Evolutionary conservation across 2,113 vertebrate species (phyloP).

Genomic region (human (Homo sapiens)): GRCh38 chr16:85974001-85974500

Average conservation of each 20-base stretch:
- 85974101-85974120: background rate
- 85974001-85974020: no score
- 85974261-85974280: fast-evolving
- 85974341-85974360: background rate
- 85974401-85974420: background rate
- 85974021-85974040: background rate
- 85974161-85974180: background rate
- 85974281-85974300: no score
- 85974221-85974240: fast-evolving
- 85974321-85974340: background rate
- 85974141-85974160: background rate
- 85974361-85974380: background rate
- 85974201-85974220: fast-evolving
- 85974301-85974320: background rate
- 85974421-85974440: background rate
- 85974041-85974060: background rate
- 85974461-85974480: background rate
- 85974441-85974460: background rate
- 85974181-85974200: background rate
- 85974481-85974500: background rate
- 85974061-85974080: fast-evolving
- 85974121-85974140: background rate
- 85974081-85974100: background rate
- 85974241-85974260: fast-evolving
- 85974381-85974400: background rate